Conservation (phyloP, 2,888 invertebrate species). For the Chrysopilus asiliformis region DNA sequence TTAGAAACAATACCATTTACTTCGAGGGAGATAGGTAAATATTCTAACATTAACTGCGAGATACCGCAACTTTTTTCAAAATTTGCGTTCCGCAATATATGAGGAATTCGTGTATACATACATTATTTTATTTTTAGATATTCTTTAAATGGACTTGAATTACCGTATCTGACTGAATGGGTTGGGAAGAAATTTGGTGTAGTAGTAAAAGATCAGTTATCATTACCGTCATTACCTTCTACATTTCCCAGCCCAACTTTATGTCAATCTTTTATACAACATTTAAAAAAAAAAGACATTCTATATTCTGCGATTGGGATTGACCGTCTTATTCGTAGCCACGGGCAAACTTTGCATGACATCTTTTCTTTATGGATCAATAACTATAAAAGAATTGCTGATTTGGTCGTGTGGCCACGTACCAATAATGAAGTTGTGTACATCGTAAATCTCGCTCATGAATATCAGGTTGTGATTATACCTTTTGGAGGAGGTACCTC, state of each 20-base stretch:
- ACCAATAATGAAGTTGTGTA: conserved; percentile 73
- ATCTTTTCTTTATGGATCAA: conserved; percentile 65
- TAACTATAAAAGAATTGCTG: conserved; percentile 73
- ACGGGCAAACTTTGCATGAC: conserved; percentile 88
- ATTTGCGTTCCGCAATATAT: background rate
- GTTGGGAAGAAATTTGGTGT: conserved; percentile 59
- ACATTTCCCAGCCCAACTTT: conserved; percentile 54
- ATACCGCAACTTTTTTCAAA: background rate
- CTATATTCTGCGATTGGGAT: conserved; percentile 57
- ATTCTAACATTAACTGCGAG: conserved; percentile 5
- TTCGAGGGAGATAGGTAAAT: conserved; percentile 81
- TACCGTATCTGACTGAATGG: conserved; percentile 75
- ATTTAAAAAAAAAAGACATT: conserved; percentile 42
- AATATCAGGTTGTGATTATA: conserved; percentile 67
- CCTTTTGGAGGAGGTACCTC: conserved; percentile 94
- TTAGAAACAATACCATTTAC: conserved; percentile 46
- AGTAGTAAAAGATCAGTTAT: conserved; percentile 26
- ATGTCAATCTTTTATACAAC: conserved; percentile 45
- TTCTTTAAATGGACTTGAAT: conserved; percentile 48
- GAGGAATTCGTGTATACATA: background rate
- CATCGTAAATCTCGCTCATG: conserved; percentile 62
- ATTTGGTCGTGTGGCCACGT: conserved; percentile 85
- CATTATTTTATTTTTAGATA: conserved; percentile 43
- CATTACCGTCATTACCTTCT: conserved; percentile 38
- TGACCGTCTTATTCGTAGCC: conserved; percentile 76